A percentile compares a stretch with the other conserved stretches of the same genome.
phyloP scores from a whole-genome alignment of 2,113 vertebrate species.

The Salvelinus sp. region DNA sequence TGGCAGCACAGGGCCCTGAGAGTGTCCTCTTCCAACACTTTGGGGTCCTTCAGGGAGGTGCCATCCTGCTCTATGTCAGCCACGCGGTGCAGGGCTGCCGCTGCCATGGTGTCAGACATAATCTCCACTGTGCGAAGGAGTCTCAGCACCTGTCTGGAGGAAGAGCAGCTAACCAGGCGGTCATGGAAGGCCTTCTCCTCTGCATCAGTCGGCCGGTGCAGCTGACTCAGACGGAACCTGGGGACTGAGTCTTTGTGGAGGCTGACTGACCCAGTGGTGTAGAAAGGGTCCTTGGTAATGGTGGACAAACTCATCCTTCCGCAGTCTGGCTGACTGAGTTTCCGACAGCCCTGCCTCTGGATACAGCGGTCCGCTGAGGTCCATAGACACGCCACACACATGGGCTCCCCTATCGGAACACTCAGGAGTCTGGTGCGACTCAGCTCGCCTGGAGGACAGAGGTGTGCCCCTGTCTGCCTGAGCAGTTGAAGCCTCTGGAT shows the following conservation, averaged over 20 bases:
- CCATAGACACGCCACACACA: constrained; percentile 32
- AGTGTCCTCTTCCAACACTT: constrained; percentile 67
- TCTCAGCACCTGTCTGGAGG: constrained; percentile 75
- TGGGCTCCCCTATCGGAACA: neutral
- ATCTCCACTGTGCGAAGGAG: constrained; percentile 67
- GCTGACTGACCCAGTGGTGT: constrained; percentile 51
- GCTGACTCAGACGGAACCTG: constrained; percentile 44
- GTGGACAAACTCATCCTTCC: constrained; percentile 60
- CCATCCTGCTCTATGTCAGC: constrained; percentile 77
- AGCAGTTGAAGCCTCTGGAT: constrained; percentile 46
- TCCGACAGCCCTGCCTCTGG: constrained; percentile 24
- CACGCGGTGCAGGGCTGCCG: constrained; percentile 77
- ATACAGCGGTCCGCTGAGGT: constrained; percentile 30
- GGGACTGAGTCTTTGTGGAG: constrained; percentile 51
- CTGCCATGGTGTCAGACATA: constrained; percentile 76
- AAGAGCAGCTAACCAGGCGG: constrained; percentile 61
- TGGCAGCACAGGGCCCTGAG: constrained; percentile 79
- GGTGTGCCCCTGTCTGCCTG: constrained; percentile 15
- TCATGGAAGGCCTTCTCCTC: constrained; percentile 68
- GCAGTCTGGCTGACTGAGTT: constrained; percentile 20
- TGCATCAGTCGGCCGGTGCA: constrained; percentile 44
- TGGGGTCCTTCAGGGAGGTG: constrained; percentile 52
- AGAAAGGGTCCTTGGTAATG: constrained; percentile 55
- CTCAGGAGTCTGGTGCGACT: constrained; percentile 9
- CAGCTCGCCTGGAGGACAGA: constrained; percentile 16